Evolutionary conservation across 2,113 vertebrate species (phyloP), one percentile per base, ranked within the genome.

Genomic region (Ailuropoda melanoleuca): DNA sequence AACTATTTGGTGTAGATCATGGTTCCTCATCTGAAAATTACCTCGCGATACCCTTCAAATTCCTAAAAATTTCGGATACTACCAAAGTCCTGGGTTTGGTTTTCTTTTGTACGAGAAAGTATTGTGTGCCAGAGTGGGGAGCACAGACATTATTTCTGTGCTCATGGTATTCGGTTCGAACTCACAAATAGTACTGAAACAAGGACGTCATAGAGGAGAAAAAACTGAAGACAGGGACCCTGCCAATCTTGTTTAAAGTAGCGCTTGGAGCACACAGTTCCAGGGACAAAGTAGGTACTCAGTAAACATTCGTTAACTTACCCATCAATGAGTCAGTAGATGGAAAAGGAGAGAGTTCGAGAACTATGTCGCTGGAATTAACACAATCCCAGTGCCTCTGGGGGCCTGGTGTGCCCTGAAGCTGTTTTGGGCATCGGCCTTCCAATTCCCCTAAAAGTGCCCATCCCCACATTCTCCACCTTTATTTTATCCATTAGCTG

Each of bases 231-330:
- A 18, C 43, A 48, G 77, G n/a, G 23, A 31, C 2, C 6, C 46
- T 53, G 75, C n/a, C 53, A 53, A 15, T 62, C 46, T 80, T 24
- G 29, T 29, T 26, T 70, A 46, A 64, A 58, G 18, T 62, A 46
- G 75, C 3, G 5, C 70, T 90, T 7, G 39, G 46, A 64, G n/a
- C 48, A 14, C 81, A 18, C 10, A 26, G 24, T 68, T 68, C 19
- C 68, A 70, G 66, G 77, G 39, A 68, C 50, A 39, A 68, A 93
- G 90, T 78, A 96, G 92, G 4, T 82, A 14, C 91, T 93, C 94
- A 97, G 10, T 62, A 83, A 90, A 70, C n/a, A 13, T 74, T 56
- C 50, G 62, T 29, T 93, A 66, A 80, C n/a, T 53, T 46, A 53
- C 18, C 34, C 21, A 15, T 14, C 21, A 3, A 9, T 3, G 66